A percentile compares a stretch with the other conserved stretches of the same genome.
These are phyloP conservation scores for Henicopernis longicauda DNA, from an alignment of 2,113 vertebrate species.

Conservation along the genomic window DNA sequence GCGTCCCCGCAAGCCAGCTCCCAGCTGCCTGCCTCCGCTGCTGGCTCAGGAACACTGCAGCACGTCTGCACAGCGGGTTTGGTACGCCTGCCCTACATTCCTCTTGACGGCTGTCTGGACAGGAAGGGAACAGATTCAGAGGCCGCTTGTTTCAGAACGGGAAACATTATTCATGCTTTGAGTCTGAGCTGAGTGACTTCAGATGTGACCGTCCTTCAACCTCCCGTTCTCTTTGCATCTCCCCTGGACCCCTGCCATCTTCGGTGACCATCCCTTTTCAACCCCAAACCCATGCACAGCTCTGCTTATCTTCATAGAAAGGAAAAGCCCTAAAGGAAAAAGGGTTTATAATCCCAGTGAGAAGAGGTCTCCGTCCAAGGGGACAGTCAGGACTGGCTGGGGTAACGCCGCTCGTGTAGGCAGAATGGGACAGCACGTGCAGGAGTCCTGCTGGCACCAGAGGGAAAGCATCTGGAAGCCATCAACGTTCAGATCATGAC, in stretches of 20 bases:
- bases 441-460: not conserved
- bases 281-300: not conserved
- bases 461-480: not conserved
- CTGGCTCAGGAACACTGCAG: not conserved
- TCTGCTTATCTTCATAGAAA: not conserved
- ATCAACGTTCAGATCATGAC: not conserved
- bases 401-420: accelerated
- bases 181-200: not conserved
- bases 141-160: not conserved
- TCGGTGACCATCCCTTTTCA: not conserved
- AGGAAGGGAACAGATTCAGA: not conserved
- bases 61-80: not conserved
- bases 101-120: not conserved
- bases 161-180: not conserved
- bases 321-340: not conserved
- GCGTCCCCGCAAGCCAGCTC: accelerated
- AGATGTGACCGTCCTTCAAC: not conserved
- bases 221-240: not conserved
- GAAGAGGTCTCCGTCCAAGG: not conserved
- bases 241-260: accelerated
- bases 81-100: not conserved
- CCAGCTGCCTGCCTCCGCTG: not conserved
- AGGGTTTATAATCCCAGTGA: not conserved
- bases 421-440: not conserved
- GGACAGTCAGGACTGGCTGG: not conserved